A percentile compares a stretch with the other conserved stretches of the same genome.
phyloP scores from a whole-genome alignment of 2,888 invertebrate species.

The Carpatolechia fugitivella region DNA sequence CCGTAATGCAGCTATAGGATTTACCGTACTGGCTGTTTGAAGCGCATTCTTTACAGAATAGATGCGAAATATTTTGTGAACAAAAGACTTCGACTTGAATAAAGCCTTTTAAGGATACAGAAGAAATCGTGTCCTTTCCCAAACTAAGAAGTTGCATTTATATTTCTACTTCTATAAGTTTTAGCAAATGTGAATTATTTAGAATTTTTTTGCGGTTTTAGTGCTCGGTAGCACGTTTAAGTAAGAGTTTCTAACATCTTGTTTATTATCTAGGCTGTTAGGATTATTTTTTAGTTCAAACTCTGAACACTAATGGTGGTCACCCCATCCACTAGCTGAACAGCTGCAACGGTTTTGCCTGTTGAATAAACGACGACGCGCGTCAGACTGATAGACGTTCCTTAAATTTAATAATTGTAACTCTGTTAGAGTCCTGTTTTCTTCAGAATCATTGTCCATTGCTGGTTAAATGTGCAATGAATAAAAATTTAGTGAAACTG shows the following conservation, averaged over 20 bases:
- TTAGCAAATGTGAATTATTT: no score
- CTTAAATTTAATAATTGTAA: no score
- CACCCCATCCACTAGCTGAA: constrained; percentile 11
- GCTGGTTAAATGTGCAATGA: constrained; percentile 42
- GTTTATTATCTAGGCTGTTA: no score
- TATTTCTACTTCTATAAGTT: neutral
- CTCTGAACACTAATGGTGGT: no score
- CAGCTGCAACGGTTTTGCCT: constrained; percentile 43
- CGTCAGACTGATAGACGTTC: constrained; percentile 35
- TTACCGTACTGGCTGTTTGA: constrained; percentile 43
- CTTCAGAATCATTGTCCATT: constrained; percentile 40
- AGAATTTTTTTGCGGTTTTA: no score
- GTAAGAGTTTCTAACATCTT: no score
- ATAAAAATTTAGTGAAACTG: constrained; percentile 37
- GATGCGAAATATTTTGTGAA: constrained; percentile 26
- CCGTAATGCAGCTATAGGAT: constrained; percentile 48
- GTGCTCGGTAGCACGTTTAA: no score
- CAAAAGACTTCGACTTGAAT: neutral
- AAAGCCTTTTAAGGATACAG: neutral
- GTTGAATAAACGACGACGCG: constrained; percentile 43
- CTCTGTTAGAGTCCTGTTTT: constrained; percentile 44
- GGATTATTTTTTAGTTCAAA: no score
- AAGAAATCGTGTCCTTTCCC: neutral
- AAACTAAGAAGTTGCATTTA: neutral
- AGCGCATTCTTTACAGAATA: constrained; percentile 45